Evolutionary conservation across 2,113 vertebrate species (phyloP).

Genomic region (Phylloscopus trochilus): DNA sequence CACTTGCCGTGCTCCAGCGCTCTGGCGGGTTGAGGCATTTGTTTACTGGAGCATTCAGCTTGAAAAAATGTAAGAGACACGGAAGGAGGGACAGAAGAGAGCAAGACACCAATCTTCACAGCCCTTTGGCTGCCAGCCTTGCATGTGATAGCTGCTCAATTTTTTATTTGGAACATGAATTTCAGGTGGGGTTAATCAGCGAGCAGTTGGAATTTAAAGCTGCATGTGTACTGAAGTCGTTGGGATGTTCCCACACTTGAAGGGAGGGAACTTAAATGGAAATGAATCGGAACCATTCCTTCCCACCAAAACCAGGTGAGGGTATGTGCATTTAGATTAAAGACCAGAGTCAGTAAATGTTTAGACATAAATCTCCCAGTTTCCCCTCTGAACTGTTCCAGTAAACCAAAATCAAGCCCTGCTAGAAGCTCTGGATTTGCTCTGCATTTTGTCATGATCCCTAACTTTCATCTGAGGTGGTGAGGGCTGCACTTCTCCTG

Average conservation of each 20-base stretch:
- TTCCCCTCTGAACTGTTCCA: background rate
- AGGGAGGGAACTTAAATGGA: background rate
- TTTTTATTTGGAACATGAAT: conserved; percentile 21
- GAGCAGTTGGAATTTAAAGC: background rate
- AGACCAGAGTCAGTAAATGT: background rate
- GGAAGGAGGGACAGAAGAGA: background rate
- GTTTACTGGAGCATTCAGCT: conserved; percentile 47
- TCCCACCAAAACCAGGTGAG: background rate
- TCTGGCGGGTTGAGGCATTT: background rate
- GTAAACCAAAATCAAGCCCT: background rate
- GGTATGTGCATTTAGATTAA: background rate
- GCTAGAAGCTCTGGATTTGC: background rate
- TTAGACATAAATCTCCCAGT: background rate
- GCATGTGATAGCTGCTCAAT: background rate
- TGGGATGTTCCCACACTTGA: background rate
- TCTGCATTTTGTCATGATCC: background rate
- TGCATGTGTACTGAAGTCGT: background rate
- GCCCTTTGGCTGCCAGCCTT: background rate
- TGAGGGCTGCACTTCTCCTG: background rate
- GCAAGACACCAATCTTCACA: background rate
- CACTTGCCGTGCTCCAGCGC: background rate
- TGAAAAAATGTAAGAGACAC: conserved; percentile 44
- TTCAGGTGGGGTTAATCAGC: conserved; percentile 9
- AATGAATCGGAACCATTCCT: background rate
- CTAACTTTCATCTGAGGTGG: background rate